Evolutionary conservation across 2,797 vertebrate species (phyloP), one percentile per base, ranked within the genome.

Genomic region (Melanotaenia boesemani): DNA sequence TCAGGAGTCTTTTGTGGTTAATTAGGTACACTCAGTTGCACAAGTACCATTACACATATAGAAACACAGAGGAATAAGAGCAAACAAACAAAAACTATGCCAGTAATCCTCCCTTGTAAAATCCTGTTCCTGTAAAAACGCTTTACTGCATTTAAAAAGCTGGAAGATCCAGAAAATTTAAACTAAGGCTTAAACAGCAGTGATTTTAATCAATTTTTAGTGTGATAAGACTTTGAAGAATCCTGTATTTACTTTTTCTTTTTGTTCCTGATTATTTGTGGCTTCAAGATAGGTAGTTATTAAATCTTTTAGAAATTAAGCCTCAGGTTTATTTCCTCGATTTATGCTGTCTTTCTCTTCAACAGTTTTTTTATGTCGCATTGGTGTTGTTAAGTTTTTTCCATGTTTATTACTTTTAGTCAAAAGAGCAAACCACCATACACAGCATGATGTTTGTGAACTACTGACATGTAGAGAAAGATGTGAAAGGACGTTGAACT

Each of bases 1-100:
- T 76, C 63, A 72, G 56, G 18, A 26, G 70, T 56, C 54, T 70
- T 71, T 37, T 57, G 32, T 22, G 41, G 54, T 71, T 80, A 74
- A 77, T 82, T 59, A 78, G 48, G 7, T 36, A 39, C 74, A 66
- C 39, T 30, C 24, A 34, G 50, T 55, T 36, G 55, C 36, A 67
- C 34, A 78, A 24, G 41, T 46, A 60, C 57, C 59, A 22, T 5
- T 4, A 72, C 8, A 59, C 69, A 70, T 11, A 63, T 20, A 65
- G 50, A 61, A 20, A 28, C 34, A 15, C 6, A 11, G 18, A 20
- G 7, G 44, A 46, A 18, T 20, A 46, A 46, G 46, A 48, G 46
- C 46, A 48, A 48, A 8, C n/a, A 20, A 48, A 48, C 1, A 8
- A n/a, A 48, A 48, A 18, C 16, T 48, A 48, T n/a, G 46, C 18